These are phyloP conservation scores for Vulpes vulpes DNA, from an alignment of 2,113 vertebrate species.

Conservation along the genomic window DNA sequence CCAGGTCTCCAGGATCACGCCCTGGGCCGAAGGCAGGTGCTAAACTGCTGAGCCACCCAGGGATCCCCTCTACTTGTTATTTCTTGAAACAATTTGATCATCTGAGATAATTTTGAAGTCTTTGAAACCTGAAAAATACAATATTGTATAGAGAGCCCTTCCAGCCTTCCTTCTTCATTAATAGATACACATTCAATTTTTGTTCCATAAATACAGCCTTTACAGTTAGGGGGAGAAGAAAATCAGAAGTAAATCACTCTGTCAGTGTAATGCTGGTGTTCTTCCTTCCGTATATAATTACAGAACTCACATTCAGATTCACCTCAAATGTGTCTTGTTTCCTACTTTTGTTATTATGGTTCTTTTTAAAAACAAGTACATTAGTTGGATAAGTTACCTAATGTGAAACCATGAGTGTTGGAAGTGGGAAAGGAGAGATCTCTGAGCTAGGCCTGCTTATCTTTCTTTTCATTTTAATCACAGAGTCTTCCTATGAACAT, in stretches of 20 bases:
- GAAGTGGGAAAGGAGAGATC: not conserved
- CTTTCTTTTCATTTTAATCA: constrained; percentile 35
- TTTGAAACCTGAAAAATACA: constrained; percentile 17
- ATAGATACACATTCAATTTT: not conserved
- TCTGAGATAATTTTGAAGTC: constrained; percentile 42
- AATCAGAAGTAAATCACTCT: not conserved
- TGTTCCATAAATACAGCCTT: not conserved
- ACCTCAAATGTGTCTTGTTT: not conserved
- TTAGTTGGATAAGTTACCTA: not conserved
- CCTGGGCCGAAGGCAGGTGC: no score
- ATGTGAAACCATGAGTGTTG: not conserved
- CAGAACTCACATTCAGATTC: not conserved
- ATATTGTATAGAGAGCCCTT: not conserved
- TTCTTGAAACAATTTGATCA: constrained; percentile 33
- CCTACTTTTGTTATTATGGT: no score
- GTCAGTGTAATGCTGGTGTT: not conserved
- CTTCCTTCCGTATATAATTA: constrained; percentile 14
- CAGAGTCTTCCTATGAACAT: not conserved
- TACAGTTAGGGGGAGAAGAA: not conserved
- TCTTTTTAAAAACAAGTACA: not conserved
- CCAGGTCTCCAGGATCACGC: no score
- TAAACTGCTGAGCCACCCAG: no score
- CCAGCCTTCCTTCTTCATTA: not conserved
- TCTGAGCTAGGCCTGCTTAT: not conserved
- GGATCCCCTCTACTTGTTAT: not conserved